These are phyloP conservation scores for Calliopum simillimum DNA, from an alignment of 2,888 invertebrate species.

Conservation along the genomic window DNA sequence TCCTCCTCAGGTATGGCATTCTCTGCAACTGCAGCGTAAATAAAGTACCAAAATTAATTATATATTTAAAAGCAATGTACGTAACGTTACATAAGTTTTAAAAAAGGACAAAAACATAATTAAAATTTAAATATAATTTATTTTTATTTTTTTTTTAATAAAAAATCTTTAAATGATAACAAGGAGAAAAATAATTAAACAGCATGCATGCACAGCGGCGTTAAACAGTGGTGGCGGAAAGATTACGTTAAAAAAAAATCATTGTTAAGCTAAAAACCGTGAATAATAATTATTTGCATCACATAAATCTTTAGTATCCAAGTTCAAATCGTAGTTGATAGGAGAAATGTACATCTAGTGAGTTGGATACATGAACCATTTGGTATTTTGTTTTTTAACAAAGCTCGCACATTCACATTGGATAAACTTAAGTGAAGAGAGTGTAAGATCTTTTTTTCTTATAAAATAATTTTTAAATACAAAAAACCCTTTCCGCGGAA, in stretches of 20 bases:
- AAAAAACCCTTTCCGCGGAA: too few relatives aligned
- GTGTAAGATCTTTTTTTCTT: too few relatives aligned
- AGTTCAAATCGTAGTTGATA: too few relatives aligned
- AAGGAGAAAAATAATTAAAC: conserved; percentile 12
- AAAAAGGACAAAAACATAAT: conserved; percentile 5
- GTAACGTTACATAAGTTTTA: conserved; percentile 9
- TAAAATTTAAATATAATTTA: neutral
- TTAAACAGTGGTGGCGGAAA: conserved; percentile 11
- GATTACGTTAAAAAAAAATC: conserved; percentile 5
- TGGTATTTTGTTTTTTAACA: too few relatives aligned
- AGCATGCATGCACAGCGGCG: conserved; percentile 34
- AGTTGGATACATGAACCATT: too few relatives aligned
- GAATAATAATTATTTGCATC: neutral
- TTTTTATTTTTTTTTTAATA: conserved; percentile 17
- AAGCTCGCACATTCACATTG: too few relatives aligned
- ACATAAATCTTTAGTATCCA: too few relatives aligned
- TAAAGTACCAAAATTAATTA: conserved; percentile 2
- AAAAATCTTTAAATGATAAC: conserved; percentile 16
- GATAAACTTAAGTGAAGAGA: too few relatives aligned
- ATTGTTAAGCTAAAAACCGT: neutral
- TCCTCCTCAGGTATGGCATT: conserved; percentile 64
- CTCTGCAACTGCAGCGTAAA: conserved; percentile 58
- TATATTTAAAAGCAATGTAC: conserved; percentile 12
- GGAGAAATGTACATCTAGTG: too few relatives aligned
- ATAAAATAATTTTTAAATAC: too few relatives aligned